Base-by-base conservation (phyloP, 2,797 vertebrate species). In the Chromis chromis region DNA sequence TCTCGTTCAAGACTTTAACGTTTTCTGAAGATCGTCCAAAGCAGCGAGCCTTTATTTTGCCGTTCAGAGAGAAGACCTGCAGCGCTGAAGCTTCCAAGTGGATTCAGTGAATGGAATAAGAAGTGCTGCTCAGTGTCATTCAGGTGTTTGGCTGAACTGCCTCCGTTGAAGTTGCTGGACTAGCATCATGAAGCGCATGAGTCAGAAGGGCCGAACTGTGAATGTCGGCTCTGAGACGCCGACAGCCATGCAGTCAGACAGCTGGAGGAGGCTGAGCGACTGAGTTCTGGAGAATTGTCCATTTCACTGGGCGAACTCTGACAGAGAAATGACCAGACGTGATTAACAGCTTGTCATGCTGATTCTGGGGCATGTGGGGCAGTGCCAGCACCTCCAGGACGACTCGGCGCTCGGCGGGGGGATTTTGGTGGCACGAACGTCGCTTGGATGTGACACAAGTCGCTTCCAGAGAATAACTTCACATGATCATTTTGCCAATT, bases 321-420 rank as follows among this genome's bases (percentile, higher is more conserved):
- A 79, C 55, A 62, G 79, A 83, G 70, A 74, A 84, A 76, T 69
- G 79, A 78, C 54, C 33, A 27, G 85, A 85, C 39, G 36, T 74
- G 82, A 85, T 89, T 74, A 87, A 85, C 74, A 69, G 77, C 79
- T 75, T 86, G 83, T 84, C 85, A 44, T 36, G 82, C 61, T 64
- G 81, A 86, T 87, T 83, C 77, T 79, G 65, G 78, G 79, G 65
- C 79, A 71, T 68, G 60, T 53, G 66, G 66, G 62, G 42, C 73
- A 48, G 27, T 14, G 19, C 6, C 4, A 0, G 40, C 19, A 6
- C 61, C 50, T 63, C 60, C 33, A 25, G 44, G 21, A 75, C 22
- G 14, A 74, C 61, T 72, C 3, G 1, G 13, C 53, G 44, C 68
- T 21, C 70, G 31, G 55, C 28, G 17, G 63, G 66, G 28, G 68